These are phyloP conservation scores for Esox masquinongy DNA, from an alignment of 2,797 vertebrate genomes.

Conservation along the genomic window DNA sequence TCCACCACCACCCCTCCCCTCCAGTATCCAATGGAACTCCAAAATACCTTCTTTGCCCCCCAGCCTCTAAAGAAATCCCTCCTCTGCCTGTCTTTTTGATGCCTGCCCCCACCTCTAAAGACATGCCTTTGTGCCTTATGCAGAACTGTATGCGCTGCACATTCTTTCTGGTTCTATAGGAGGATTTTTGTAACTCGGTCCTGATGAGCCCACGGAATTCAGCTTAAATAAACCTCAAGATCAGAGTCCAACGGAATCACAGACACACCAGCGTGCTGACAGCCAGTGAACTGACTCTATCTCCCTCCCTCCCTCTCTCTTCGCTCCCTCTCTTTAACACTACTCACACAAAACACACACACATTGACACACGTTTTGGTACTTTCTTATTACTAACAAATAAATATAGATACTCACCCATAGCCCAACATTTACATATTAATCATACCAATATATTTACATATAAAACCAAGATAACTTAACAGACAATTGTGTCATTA, in stretches of 20 bases:
- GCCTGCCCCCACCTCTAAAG: conserved; percentile 75
- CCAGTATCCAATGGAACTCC: conserved; percentile 60
- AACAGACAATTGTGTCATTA: neutral
- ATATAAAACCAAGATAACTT: neutral
- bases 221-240: conserved; percentile 81
- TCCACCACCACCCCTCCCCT: conserved; percentile 33
- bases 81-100: conserved; percentile 75
- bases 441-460: conserved; percentile 11
- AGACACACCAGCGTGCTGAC: conserved; percentile 45
- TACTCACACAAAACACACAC: no score
- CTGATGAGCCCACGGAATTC: conserved; percentile 79
- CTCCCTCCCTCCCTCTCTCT: conserved; percentile 24
- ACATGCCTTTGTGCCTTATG: conserved; percentile 79
- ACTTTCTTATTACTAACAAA: conserved; percentile 21
- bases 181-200: conserved; percentile 75
- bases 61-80: conserved; percentile 76
- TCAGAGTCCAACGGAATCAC: conserved; percentile 65
- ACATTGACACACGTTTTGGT: neutral
- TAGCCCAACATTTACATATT: conserved; percentile 12
- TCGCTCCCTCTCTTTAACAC: neutral
- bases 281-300: conserved; percentile 54
- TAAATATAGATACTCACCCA: neutral
- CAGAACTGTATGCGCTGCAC: conserved; percentile 79
- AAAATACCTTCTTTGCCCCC: conserved; percentile 73
- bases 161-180: conserved; percentile 81